Percentiles rank a stretch among this genome's conserved stretches.
These are phyloP conservation scores for Heterotilapia buettikoferi DNA, from an alignment of 2,113 vertebrate genomes.

Conservation along the genomic window DNA sequence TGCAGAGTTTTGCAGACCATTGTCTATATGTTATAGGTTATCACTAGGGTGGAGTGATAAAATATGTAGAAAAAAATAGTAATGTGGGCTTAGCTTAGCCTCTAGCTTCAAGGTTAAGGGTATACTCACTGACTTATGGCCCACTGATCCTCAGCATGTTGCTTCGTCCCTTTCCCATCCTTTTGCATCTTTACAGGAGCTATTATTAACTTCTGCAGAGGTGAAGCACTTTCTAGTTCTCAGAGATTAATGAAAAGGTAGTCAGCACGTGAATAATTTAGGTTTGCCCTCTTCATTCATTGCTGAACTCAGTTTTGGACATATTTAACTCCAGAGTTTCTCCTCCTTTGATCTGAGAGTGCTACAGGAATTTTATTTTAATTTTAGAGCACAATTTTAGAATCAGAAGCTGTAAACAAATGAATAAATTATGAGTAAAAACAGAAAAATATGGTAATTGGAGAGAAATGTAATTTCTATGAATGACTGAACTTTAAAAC, in stretches of 20 bases:
- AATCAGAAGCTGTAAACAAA: neutral
- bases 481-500: neutral
- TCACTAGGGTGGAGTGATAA: neutral
- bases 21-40: neutral
- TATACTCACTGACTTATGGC: neutral
- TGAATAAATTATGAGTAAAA: neutral
- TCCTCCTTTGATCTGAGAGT: neutral
- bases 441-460: neutral
- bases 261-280: constrained; percentile 63
- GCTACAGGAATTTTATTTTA: neutral
- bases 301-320: constrained; percentile 22
- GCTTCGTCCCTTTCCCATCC: neutral
- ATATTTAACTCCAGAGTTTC: constrained; percentile 1
- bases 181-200: constrained; percentile 21
- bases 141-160: neutral
- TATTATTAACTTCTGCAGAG: constrained; percentile 61
- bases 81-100: neutral
- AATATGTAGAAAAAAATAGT: neutral
- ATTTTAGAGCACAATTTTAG: neutral
- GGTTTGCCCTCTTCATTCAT: constrained; percentile 39
- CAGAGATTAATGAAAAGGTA: constrained; percentile 64
- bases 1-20: neutral
- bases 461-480: neutral
- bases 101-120: neutral
- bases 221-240: constrained; percentile 46